phyloP scores from a whole-genome alignment of 2,113 vertebrate species.

The Naja naja region DNA sequence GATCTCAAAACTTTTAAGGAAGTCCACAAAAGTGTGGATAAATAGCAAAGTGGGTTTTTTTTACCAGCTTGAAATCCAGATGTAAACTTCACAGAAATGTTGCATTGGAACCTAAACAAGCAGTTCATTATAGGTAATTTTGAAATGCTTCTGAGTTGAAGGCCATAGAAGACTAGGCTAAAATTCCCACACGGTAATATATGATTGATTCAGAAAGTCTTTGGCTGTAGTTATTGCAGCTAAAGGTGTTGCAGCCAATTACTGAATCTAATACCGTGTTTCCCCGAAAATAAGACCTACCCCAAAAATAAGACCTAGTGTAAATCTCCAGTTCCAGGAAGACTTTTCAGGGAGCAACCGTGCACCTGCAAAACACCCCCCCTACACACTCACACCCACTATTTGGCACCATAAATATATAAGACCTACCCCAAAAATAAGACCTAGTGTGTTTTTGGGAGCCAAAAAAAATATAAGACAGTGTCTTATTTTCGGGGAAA shows the following conservation, averaged over 20 bases:
- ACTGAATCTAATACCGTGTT: neutral
- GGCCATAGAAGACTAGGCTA: neutral
- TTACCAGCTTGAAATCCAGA: neutral
- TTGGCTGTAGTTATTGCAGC: neutral
- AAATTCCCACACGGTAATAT: neutral
- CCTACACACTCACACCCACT: too few species aligned
- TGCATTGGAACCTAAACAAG: neutral
- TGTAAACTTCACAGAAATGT: neutral
- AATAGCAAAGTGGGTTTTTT: neutral
- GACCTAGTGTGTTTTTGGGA: too few species aligned
- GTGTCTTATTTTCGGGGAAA: too few species aligned
- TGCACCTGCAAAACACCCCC: too few species aligned
- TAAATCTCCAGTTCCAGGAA: too few species aligned
- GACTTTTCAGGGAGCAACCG: too few species aligned
- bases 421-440: too few species aligned
- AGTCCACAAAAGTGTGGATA: neutral
- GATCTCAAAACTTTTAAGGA: neutral
- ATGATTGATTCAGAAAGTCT: neutral
- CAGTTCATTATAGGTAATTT: neutral
- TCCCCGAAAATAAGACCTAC: too few species aligned
- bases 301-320: too few species aligned
- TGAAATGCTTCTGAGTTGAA: neutral
- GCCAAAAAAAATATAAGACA: too few species aligned
- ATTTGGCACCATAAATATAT: too few species aligned
- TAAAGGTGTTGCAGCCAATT: neutral